These are phyloP conservation scores for Cantharis nigra DNA, from an alignment of 2,888 invertebrate species.

Conservation along the genomic window DNA sequence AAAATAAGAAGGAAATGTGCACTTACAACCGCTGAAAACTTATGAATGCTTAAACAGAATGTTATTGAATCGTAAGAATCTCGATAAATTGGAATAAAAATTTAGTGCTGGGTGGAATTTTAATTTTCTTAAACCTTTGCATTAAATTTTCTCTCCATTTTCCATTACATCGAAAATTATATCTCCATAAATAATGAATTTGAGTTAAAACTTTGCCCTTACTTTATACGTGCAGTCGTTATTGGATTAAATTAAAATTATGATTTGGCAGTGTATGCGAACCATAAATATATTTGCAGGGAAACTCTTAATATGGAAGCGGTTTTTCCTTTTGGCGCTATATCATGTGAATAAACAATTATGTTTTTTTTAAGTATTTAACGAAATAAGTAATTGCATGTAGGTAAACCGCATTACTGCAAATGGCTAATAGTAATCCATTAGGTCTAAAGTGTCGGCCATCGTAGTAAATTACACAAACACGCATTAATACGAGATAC, in stretches of 20 bases:
- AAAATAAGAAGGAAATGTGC: neutral
- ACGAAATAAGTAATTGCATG: conserved; percentile 13
- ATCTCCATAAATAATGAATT: neutral
- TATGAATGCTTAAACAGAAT: neutral
- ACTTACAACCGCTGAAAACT: neutral
- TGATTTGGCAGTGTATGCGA: neutral
- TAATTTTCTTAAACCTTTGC: neutral
- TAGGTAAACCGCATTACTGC: conserved; percentile 18
- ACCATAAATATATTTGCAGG: neutral
- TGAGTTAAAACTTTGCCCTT: neutral
- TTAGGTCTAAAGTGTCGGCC: conserved; percentile 29
- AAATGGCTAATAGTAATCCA: conserved; percentile 15
- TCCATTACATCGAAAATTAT: neutral
- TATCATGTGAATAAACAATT: neutral
- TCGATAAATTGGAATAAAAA: neutral
- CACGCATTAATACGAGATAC: conserved; percentile 28
- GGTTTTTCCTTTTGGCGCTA: neutral
- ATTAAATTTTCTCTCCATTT: neutral
- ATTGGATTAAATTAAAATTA: neutral
- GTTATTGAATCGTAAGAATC: neutral
- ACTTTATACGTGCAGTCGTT: neutral
- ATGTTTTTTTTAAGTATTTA: conserved; percentile 2
- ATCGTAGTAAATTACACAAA: conserved; percentile 36
- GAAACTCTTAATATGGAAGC: neutral
- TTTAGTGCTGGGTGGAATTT: neutral